Base-by-base conservation (phyloP, 2,113 vertebrate species). In the Cyprinus carpio region DNA sequence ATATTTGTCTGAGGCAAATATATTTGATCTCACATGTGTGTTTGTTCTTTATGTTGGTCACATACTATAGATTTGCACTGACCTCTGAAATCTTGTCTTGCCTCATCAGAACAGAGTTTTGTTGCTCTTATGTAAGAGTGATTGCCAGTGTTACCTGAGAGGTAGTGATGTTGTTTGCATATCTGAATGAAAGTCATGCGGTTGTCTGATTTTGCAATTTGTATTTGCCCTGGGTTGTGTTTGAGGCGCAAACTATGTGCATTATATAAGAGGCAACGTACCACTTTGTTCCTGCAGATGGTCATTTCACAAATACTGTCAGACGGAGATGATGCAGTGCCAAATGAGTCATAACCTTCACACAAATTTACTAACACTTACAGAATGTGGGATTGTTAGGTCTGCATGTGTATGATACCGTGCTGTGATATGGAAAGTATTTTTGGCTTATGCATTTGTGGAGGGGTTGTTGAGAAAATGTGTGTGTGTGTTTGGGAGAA, bases 391-490 rank as follows among this genome's bases (percentile, higher is more conserved):
- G 23, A 27, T 51, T 49, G 37, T 81, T 27, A 27, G 31, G 34
- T 6, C 4, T 71, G 77, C n/a, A 29, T 15, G 16, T 77, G 16
- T 18, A 3, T 71, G 27, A 71, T 34, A 25, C 31, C 31, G 40
- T 85, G 87, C 64, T 87, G 89, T 91, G 90, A 90, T 87, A 88
- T 71, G 43, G 84, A 82, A 88, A 89, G 56, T 92, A 92, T 92
- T 91, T 92, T 92, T 92, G 91, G 90, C 75, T 18, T 12, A 46
- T 65, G 85, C 88, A 88, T 91, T 92, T 91, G 88, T 77, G 87
- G 87, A 86, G 87, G 83, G 85, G 84, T 81, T 90, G 91, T 92
- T 93, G 90, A 88, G 82, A 90, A 90, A 87, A 79, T 92, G 72
- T 87, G 3, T 75, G 37, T 7, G 37, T 37, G 43, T 69, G 89